Conservation (phyloP, 2,888 invertebrate species). For the Drosophila pegasa region DNA sequence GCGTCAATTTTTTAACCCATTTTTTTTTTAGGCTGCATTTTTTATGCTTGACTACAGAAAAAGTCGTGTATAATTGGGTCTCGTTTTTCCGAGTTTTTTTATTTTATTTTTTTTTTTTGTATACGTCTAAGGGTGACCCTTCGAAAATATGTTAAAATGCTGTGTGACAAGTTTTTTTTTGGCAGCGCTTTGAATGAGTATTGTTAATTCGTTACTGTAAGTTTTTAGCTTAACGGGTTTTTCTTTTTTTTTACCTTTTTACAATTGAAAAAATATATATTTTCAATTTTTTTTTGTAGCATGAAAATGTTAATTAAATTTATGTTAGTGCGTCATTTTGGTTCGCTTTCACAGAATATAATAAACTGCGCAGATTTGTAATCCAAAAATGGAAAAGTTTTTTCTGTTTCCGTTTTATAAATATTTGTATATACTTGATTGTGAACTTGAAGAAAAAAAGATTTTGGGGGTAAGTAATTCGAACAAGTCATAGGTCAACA, state of each 20-base stretch:
- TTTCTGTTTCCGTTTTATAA: slow-evolving; percentile 2
- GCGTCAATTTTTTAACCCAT: slow-evolving; percentile 62
- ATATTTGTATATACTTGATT: slow-evolving; percentile 13
- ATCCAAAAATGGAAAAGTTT: not conserved
- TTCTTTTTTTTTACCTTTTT: slow-evolving; percentile 47
- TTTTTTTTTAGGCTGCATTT: slow-evolving; percentile 64
- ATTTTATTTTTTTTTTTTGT: not conserved
- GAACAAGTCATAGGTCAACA: not conserved
- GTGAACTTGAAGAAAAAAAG: not conserved
- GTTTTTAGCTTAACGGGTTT: slow-evolving; percentile 32
- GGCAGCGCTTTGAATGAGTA: slow-evolving; percentile 29
- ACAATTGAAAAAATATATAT: slow-evolving; percentile 31
- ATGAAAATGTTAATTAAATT: slow-evolving; percentile 71
- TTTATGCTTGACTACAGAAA: slow-evolving; percentile 72
- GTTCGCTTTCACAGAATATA: slow-evolving; percentile 27
- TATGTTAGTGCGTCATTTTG: slow-evolving; percentile 66
- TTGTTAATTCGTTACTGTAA: slow-evolving; percentile 63
- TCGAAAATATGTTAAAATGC: slow-evolving; percentile 57
- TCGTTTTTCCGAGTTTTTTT: slow-evolving; percentile 46
- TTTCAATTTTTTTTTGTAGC: slow-evolving; percentile 32
- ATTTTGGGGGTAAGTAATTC: not conserved
- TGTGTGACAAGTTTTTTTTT: slow-evolving; percentile 73
- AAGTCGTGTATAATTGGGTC: slow-evolving; percentile 76
- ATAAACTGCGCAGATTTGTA: slow-evolving; percentile 56
- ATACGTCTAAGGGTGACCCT: slow-evolving; percentile 35